phyloP scores from a whole-genome alignment of 92 coral and sea anemone species.

The Zoanthus sansibaricus region DNA sequence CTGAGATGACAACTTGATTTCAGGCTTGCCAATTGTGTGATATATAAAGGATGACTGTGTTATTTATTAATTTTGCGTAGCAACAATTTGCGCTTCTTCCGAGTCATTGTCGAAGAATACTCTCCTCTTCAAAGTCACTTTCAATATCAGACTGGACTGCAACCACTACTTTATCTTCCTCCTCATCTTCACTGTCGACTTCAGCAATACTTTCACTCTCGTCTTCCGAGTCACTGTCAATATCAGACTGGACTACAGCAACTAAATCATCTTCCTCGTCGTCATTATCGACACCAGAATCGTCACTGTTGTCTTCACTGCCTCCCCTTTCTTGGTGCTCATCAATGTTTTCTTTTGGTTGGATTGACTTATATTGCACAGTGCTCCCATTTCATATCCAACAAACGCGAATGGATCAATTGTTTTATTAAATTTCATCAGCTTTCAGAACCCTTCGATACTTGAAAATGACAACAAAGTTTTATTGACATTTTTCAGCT shows the following conservation, averaged over 20 bases:
- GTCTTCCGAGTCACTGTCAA: background rate
- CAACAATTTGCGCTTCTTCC: background rate
- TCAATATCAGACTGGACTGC: slow-evolving; percentile 11
- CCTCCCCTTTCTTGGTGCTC: slow-evolving; percentile 2
- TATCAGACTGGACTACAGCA: slow-evolving; percentile 6
- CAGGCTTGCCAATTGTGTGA: too few relatives aligned
- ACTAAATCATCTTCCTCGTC: background rate
- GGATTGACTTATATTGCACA: background rate
- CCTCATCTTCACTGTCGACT: background rate
- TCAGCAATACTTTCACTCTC: background rate
- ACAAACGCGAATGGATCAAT: too few relatives aligned
- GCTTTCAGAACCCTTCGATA: too few relatives aligned
- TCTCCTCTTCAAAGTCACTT: background rate
- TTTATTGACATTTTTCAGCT: too few relatives aligned
- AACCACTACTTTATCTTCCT: background rate
- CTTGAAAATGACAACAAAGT: too few relatives aligned
- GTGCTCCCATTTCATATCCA: too few relatives aligned
- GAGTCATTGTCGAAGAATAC: background rate
- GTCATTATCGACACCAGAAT: background rate
- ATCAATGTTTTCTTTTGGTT: background rate
- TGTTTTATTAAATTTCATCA: too few relatives aligned
- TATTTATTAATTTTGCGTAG: too few relatives aligned
- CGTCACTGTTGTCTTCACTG: background rate
- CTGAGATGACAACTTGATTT: too few relatives aligned
- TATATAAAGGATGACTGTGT: too few relatives aligned